phyloP scores from a whole-genome alignment of 2,113 vertebrate species.

The Vombatus ursinus region DNA sequence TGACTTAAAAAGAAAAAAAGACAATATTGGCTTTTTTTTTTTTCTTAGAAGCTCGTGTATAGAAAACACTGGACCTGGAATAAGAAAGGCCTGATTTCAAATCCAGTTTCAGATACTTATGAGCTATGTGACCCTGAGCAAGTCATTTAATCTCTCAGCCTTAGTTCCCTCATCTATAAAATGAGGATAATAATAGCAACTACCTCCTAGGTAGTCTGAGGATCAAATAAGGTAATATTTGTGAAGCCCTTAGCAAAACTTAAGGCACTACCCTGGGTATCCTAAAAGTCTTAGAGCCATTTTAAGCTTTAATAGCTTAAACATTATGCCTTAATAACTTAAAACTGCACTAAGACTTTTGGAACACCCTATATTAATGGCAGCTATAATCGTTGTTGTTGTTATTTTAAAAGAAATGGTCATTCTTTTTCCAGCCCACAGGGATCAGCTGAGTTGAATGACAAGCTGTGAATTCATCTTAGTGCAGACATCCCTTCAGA shows the following conservation, averaged over 20 bases:
- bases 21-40: background rate
- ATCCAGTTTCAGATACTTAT: background rate
- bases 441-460: background rate
- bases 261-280: background rate
- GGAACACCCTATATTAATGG: background rate
- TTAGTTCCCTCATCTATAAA: background rate
- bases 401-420: background rate
- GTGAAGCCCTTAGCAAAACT: background rate
- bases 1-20: constrained; percentile 35
- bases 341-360: background rate
- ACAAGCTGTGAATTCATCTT: background rate
- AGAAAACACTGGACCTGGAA: background rate
- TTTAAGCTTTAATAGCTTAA: background rate
- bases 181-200: background rate
- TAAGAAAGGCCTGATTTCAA: background rate
- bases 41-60: background rate
- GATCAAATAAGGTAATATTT: background rate
- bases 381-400: background rate
- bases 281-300: background rate
- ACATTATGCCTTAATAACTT: background rate
- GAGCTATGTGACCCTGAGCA: background rate
- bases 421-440: background rate
- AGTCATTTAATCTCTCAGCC: background rate
- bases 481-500: background rate
- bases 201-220: background rate